Percentiles rank a stretch among this genome's conserved stretches.
Conservation (phyloP, 1,140 invertebrate genomes). For the Drosophila tsacasi region DNA sequence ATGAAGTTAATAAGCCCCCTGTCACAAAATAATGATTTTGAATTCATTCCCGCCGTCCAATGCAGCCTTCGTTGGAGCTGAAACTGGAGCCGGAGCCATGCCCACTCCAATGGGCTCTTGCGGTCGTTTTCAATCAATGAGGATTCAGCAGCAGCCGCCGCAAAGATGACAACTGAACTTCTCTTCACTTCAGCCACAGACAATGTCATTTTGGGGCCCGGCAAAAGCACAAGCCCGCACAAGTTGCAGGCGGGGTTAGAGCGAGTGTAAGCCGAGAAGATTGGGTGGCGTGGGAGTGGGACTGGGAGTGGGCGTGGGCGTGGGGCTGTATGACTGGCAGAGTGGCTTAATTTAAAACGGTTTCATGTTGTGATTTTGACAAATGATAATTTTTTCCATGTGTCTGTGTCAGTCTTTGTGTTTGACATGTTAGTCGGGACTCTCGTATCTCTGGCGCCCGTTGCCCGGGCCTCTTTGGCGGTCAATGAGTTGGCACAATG, state of each 20-base stretch:
- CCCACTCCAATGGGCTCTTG: constrained; percentile 14
- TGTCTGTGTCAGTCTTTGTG: constrained; percentile 69
- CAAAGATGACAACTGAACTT: constrained; percentile 79
- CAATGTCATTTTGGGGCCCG: constrained; percentile 66
- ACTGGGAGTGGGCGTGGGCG: not conserved
- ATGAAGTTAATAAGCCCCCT: constrained; percentile 22
- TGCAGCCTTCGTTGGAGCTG: constrained; percentile 1
- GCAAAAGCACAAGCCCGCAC: constrained; percentile 57
- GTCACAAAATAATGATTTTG: constrained; percentile 49
- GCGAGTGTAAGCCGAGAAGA: constrained; percentile 15
- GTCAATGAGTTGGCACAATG: constrained; percentile 72
- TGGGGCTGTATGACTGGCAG: constrained; percentile 42
- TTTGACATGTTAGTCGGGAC: constrained; percentile 62
- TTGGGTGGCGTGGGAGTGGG: not conserved
- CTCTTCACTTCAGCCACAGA: constrained; percentile 74
- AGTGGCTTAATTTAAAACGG: constrained; percentile 81
- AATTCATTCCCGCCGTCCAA: constrained; percentile 18
- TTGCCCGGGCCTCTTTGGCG: constrained; percentile 43
- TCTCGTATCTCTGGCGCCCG: constrained; percentile 31
- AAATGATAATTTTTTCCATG: constrained; percentile 77
- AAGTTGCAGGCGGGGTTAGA: constrained; percentile 12
- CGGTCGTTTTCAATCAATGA: constrained; percentile 76
- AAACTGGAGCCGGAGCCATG: not conserved
- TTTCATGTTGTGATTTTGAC: constrained; percentile 82
- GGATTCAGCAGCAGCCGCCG: constrained; percentile 65